phyloP scores from a whole-genome alignment of 2,888 invertebrate species.

The Alsophila aescularia region DNA sequence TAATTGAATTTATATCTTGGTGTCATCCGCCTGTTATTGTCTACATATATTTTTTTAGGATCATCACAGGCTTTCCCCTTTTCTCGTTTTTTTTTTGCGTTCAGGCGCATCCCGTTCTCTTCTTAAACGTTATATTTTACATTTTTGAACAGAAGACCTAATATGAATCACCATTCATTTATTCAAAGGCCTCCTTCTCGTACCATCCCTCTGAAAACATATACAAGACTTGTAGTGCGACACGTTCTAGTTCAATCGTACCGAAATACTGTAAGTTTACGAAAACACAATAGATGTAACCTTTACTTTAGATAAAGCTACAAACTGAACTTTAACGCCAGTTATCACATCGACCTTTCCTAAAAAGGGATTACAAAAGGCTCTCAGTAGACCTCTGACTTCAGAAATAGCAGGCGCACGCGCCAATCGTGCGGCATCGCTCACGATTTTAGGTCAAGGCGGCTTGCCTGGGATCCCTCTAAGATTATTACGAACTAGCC shows the following conservation, averaged over 20 bases:
- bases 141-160: too few relatives aligned
- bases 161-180: too few relatives aligned
- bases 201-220: too few relatives aligned
- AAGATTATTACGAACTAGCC: constrained; percentile 66
- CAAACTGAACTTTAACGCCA: constrained; percentile 7
- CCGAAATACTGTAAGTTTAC: neutral
- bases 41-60: too few relatives aligned
- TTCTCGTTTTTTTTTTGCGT: too few relatives aligned
- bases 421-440: constrained; percentile 47
- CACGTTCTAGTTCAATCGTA: constrained; percentile 9
- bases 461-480: constrained; percentile 64
- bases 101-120: too few relatives aligned
- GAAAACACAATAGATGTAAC: neutral
- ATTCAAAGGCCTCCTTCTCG: too few relatives aligned
- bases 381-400: constrained; percentile 55
- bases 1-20: too few relatives aligned
- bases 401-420: constrained; percentile 53
- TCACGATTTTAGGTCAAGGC: constrained; percentile 80
- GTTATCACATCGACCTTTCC: constrained; percentile 35
- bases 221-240: too few relatives aligned
- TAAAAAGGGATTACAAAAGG: constrained; percentile 36
- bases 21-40: too few relatives aligned
- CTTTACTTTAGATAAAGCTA: constrained; percentile 6
- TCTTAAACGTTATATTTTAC: too few relatives aligned
- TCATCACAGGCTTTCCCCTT: too few relatives aligned